A percentile compares a stretch with the other conserved stretches of the same genome.
These are phyloP conservation scores for Triops longicaudatus DNA, from an alignment of 1,140 invertebrate species.

Conservation along the genomic window DNA sequence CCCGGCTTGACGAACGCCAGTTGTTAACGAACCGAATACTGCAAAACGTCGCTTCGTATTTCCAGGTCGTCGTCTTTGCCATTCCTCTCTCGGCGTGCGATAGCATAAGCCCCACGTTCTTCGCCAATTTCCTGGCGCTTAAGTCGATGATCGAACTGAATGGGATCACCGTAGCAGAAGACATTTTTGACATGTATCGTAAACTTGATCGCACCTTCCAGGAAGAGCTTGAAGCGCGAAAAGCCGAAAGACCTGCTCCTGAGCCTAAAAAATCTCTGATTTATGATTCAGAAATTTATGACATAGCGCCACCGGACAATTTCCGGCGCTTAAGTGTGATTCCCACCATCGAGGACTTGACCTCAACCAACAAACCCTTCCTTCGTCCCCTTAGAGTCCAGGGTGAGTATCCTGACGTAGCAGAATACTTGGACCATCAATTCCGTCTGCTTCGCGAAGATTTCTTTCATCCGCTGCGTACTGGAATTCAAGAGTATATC, in stretches of 20 bases:
- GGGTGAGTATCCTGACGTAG: slow-evolving; percentile 40
- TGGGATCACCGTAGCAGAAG: background rate
- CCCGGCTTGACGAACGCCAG: background rate
- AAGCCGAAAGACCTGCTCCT: background rate
- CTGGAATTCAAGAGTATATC: slow-evolving; percentile 42
- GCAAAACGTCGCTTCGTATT: background rate
- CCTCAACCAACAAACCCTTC: slow-evolving; percentile 31
- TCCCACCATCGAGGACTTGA: slow-evolving; percentile 24
- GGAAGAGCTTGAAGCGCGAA: background rate
- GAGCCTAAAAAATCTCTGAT: background rate
- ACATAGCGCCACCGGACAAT: slow-evolving; percentile 20
- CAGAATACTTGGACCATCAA: slow-evolving; percentile 49
- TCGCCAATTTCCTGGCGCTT: background rate
- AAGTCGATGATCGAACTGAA: background rate
- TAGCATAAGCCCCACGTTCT: background rate
- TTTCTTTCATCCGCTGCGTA: slow-evolving; percentile 51
- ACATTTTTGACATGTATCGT: background rate
- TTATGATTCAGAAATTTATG: background rate
- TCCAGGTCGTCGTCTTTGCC: background rate
- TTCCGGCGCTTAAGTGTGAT: slow-evolving; percentile 26
- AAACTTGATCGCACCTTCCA: background rate
- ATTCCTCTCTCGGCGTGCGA: background rate
- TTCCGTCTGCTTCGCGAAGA: slow-evolving; percentile 53
- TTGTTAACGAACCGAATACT: background rate
- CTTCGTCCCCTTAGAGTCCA: slow-evolving; percentile 40